Evolutionary conservation across 2,888 invertebrate genomes (phyloP).

Genomic region (Ectemnius lituratus): DNA sequence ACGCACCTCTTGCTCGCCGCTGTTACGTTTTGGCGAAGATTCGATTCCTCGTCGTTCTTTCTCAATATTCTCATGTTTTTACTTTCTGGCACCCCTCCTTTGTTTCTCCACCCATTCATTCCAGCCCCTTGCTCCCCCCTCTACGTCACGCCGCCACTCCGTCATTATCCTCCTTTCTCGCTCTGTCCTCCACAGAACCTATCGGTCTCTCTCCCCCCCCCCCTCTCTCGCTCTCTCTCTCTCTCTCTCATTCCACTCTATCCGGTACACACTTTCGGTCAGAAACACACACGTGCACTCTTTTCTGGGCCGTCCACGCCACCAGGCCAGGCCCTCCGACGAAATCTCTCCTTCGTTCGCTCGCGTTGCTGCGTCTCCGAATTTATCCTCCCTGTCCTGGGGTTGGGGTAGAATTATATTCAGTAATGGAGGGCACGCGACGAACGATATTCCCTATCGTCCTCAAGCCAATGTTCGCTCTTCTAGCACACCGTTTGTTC

Average conservation of each 20-base stretch:
- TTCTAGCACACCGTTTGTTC: constrained; percentile 49
- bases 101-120: constrained; percentile 35
- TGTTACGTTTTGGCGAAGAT: constrained; percentile 40
- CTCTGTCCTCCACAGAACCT: constrained; percentile 13
- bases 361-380: constrained; percentile 2
- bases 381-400: constrained; percentile 36
- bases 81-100: constrained; percentile 15
- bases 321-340: constrained; percentile 17
- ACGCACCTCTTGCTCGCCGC: constrained; percentile 15
- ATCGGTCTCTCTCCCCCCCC: constrained; percentile 26
- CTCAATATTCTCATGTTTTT: background rate
- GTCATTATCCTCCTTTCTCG: constrained; percentile 29
- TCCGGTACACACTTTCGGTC: constrained; percentile 26
- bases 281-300: constrained; percentile 31
- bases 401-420: constrained; percentile 65
- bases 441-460: constrained; percentile 50
- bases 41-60: constrained; percentile 12
- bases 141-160: constrained; percentile 39
- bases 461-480: constrained; percentile 41
- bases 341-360: constrained; percentile 27
- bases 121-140: constrained; percentile 10
- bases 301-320: constrained; percentile 2
- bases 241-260: constrained; percentile 25
- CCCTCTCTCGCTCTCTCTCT: constrained; percentile 27
- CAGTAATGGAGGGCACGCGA: constrained; percentile 63